Conservation (phyloP, 2,888 invertebrate species). For the Andricus quercusramuli region DNA sequence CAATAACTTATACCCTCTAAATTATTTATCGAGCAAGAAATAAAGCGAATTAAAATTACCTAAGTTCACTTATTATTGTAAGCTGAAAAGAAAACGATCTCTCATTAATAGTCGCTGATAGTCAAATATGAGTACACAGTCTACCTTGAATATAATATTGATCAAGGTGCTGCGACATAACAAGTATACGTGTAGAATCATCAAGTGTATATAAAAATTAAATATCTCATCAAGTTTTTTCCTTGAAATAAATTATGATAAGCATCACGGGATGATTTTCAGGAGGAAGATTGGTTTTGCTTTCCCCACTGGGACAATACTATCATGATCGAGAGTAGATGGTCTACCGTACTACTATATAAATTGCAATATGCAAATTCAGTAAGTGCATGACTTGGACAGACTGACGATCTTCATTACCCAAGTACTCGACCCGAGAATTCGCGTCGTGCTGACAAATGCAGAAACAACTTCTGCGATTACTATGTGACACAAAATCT, state of each 20-base stretch:
- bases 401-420: constrained; percentile 46
- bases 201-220: constrained; percentile 18
- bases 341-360: constrained; percentile 62
- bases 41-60: not conserved
- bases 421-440: constrained; percentile 29
- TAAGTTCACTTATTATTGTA: not conserved
- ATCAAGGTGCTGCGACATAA: not conserved
- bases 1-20: constrained; percentile 8
- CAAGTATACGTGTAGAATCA: not conserved
- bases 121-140: not conserved
- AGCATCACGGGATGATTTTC: constrained; percentile 26
- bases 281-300: constrained; percentile 41
- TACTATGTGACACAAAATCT: constrained; percentile 14
- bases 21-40: not conserved
- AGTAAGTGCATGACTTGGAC: constrained; percentile 61
- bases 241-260: constrained; percentile 40
- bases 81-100: not conserved
- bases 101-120: not conserved
- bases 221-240: constrained; percentile 39
- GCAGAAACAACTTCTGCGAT: constrained; percentile 36
- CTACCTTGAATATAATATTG: not conserved
- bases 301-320: constrained; percentile 61
- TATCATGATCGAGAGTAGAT: constrained; percentile 68
- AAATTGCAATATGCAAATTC: constrained; percentile 73
- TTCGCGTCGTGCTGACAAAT: constrained; percentile 23